Evolutionary conservation across 2,797 vertebrate species (phyloP).

Genomic region (Nasua narica): DNA sequence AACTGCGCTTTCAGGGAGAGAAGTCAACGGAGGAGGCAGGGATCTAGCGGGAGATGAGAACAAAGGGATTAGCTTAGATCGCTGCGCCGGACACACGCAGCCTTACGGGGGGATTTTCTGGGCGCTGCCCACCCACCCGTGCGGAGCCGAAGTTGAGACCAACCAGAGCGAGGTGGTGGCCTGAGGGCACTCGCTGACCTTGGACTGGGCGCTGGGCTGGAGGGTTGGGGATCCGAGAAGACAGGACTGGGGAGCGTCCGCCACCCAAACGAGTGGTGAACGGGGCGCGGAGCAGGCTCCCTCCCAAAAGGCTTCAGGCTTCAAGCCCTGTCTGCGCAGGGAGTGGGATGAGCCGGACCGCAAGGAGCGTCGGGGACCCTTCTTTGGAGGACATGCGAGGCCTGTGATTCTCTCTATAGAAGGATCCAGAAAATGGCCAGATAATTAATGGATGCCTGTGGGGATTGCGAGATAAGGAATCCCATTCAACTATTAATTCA

Average conservation of each 20-base stretch:
- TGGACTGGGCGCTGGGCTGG: rapidly evolving
- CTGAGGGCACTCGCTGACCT: rapidly evolving
- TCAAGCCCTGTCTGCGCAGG: rapidly evolving
- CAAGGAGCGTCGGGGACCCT: rapidly evolving
- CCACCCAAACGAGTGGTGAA: neutral
- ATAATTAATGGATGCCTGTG: neutral
- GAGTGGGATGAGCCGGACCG: rapidly evolving
- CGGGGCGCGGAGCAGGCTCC: rapidly evolving
- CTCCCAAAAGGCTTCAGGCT: rapidly evolving
- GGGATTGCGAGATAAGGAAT: neutral
- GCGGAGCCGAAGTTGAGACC: rapidly evolving
- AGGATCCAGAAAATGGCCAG: neutral
- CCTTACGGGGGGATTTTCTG: rapidly evolving
- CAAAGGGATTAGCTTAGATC: neutral
- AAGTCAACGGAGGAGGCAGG: conserved; percentile 18
- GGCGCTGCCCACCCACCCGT: rapidly evolving
- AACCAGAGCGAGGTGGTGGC: rapidly evolving
- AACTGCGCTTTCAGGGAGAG: neutral
- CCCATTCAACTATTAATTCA: neutral
- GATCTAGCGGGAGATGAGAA: neutral
- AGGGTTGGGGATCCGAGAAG: neutral
- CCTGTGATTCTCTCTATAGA: rapidly evolving
- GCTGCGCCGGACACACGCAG: rapidly evolving
- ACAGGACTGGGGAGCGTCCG: rapidly evolving
- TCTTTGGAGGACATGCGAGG: rapidly evolving